phyloP scores from a whole-genome alignment of 2,113 vertebrate genomes.

The Chloroceryle aenea region DNA sequence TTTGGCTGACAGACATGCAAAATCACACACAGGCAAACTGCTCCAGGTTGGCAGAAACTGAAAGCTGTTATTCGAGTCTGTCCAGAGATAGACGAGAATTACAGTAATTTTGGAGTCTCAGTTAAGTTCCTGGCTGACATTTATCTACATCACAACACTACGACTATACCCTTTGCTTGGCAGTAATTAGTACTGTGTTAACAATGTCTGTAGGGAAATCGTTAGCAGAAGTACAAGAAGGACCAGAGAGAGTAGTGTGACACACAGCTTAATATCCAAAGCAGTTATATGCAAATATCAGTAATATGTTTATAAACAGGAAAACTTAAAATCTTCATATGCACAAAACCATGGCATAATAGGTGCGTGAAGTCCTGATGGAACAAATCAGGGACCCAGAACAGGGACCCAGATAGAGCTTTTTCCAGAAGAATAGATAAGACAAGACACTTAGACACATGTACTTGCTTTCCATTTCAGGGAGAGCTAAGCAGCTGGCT shows the following conservation, averaged over 20 bases:
- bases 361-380: neutral
- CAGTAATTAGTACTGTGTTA: conserved; percentile 32
- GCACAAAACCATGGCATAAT: neutral
- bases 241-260: neutral
- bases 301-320: neutral
- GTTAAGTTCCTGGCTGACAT: conserved; percentile 44
- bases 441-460: neutral
- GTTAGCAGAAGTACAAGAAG: neutral
- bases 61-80: conserved; percentile 31
- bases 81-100: conserved; percentile 58
- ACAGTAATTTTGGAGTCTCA: conserved; percentile 32
- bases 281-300: neutral
- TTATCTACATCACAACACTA: conserved; percentile 43
- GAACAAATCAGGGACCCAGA: neutral
- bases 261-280: neutral
- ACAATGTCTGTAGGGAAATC: neutral
- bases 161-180: conserved; percentile 10
- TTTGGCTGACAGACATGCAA: conserved; percentile 23
- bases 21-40: conserved; percentile 4
- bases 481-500: neutral
- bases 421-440: neutral
- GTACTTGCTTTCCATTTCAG: neutral
- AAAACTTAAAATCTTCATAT: neutral
- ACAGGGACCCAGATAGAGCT: neutral
- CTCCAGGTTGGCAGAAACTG: conserved; percentile 43